These are phyloP conservation scores for Urosaurus nigricauda DNA, from an alignment of 2,797 vertebrate species.

Conservation along the genomic window DNA sequence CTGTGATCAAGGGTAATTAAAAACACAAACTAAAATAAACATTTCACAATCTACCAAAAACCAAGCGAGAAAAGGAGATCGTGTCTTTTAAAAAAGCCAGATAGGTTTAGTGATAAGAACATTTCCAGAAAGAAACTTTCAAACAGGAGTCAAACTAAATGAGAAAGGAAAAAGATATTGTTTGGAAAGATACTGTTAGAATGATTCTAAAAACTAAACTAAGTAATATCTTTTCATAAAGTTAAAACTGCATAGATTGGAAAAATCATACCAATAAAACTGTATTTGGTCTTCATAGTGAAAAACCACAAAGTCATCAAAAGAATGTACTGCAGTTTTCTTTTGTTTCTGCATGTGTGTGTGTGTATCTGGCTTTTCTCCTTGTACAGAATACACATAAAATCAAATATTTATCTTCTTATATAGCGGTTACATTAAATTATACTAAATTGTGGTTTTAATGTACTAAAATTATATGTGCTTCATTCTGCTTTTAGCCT, in stretches of 20 bases:
- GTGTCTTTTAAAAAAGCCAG: conserved; percentile 26
- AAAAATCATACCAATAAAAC: conserved; percentile 24
- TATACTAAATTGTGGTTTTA: conserved; percentile 35
- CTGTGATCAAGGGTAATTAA: background rate
- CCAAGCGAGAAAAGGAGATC: conserved; percentile 56
- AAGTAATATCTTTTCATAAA: background rate
- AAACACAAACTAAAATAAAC: conserved; percentile 10
- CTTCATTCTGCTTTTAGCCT: conserved; percentile 24
- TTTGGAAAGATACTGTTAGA: conserved; percentile 50
- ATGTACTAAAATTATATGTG: conserved; percentile 36
- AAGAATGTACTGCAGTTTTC: conserved; percentile 37
- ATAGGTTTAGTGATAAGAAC: conserved; percentile 11
- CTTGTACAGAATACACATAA: too few species aligned
- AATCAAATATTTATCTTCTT: too few species aligned
- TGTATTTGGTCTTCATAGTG: background rate
- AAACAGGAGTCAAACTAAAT: conserved; percentile 44
- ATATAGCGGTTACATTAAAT: conserved; percentile 31
- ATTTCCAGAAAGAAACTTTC: conserved; percentile 55
- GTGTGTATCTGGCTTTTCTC: too few species aligned
- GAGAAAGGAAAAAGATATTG: conserved; percentile 46
- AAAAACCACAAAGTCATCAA: background rate
- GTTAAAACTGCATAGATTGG: conserved; percentile 39
- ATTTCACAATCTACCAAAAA: conserved; percentile 55
- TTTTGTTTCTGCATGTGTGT: too few species aligned
- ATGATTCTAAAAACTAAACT: conserved; percentile 43